These are phyloP conservation scores for Drosophila nigricruria DNA, from an alignment of 2,888 invertebrate genomes.

Conservation along the genomic window DNA sequence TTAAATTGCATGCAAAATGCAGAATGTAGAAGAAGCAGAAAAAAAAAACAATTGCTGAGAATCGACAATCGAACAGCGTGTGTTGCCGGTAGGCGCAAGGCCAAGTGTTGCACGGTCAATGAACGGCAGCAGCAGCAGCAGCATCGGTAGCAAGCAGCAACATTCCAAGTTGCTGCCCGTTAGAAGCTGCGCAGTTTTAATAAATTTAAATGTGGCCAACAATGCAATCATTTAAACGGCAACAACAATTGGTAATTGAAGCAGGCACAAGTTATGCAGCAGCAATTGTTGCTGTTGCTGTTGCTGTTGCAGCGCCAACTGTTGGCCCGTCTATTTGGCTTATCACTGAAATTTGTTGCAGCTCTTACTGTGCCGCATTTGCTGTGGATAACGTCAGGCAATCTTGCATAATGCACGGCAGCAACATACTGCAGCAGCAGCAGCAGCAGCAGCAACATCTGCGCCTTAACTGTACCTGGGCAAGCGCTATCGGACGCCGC, in stretches of 20 bases:
- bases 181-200: slow-evolving; percentile 76
- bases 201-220: slow-evolving; percentile 78
- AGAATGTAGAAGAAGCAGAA: slow-evolving; percentile 8
- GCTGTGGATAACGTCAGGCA: slow-evolving; percentile 44
- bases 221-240: slow-evolving; percentile 76
- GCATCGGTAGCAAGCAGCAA: slow-evolving; percentile 32
- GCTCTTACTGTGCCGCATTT: slow-evolving; percentile 50
- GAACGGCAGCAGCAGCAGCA: slow-evolving; percentile 47
- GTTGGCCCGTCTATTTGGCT: slow-evolving; percentile 37
- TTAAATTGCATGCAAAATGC: slow-evolving; percentile 79
- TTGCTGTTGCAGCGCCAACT: slow-evolving; percentile 13
- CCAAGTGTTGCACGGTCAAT: slow-evolving; percentile 61
- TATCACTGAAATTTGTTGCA: slow-evolving; percentile 50
- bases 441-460: slow-evolving; percentile 19
- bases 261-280: slow-evolving; percentile 59
- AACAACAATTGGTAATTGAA: slow-evolving; percentile 78
- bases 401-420: slow-evolving; percentile 61
- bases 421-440: slow-evolving; percentile 39
- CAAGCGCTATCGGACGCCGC: slow-evolving; percentile 38
- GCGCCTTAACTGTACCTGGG: slow-evolving; percentile 46
- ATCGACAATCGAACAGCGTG: slow-evolving; percentile 16
- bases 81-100: slow-evolving; percentile 15
- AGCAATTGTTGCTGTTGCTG: slow-evolving; percentile 30
- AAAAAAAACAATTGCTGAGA: slow-evolving; percentile 63
- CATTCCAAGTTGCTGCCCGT: slow-evolving; percentile 68